These are phyloP conservation scores for Chrysopilus asiliformis DNA, from an alignment of 2,888 invertebrate species.

Conservation along the genomic window DNA sequence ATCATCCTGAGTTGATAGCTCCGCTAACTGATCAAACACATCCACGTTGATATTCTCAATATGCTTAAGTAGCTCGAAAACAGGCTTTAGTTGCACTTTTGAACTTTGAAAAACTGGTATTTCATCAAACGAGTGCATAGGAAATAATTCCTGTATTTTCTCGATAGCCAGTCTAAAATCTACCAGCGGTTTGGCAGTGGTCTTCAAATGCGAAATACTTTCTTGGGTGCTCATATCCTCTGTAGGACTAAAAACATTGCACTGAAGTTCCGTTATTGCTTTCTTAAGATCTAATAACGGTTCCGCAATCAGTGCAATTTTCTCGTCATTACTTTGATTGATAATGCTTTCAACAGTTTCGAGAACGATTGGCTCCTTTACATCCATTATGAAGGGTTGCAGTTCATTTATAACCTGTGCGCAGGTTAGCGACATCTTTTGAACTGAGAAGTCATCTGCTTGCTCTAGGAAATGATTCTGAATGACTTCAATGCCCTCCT, in stretches of 20 bases:
- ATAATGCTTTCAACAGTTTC: conserved; percentile 21
- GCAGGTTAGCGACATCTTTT: conserved; percentile 14
- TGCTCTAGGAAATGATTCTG: conserved; percentile 22
- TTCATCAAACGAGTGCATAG: conserved; percentile 16
- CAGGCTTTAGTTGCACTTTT: conserved; percentile 17
- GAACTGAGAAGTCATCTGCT: conserved; percentile 15
- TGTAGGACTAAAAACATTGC: too few species aligned
- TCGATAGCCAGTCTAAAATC: conserved; percentile 21
- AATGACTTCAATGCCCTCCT: conserved; percentile 3
- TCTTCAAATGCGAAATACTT: conserved; percentile 15
- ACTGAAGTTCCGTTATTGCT: conserved; percentile 21
- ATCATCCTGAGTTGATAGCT: conserved; percentile 44
- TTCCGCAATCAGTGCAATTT: conserved; percentile 26
- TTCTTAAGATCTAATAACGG: conserved; percentile 33
- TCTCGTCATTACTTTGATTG: conserved; percentile 19
- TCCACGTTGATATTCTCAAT: conserved; percentile 26
- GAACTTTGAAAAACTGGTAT: too few species aligned
- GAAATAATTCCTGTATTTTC: conserved; percentile 19
- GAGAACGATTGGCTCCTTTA: conserved; percentile 20
- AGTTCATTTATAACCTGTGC: conserved; percentile 20
- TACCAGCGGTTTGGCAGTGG: conserved; percentile 20
- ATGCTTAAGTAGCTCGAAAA: conserved; percentile 21
- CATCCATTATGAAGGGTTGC: conserved; percentile 19
- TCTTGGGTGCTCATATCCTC: conserved; percentile 16
- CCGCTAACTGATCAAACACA: conserved; percentile 37